Conservation (phyloP, 2,797 vertebrate genomes). For the Podarcis lilfordi region DNA sequence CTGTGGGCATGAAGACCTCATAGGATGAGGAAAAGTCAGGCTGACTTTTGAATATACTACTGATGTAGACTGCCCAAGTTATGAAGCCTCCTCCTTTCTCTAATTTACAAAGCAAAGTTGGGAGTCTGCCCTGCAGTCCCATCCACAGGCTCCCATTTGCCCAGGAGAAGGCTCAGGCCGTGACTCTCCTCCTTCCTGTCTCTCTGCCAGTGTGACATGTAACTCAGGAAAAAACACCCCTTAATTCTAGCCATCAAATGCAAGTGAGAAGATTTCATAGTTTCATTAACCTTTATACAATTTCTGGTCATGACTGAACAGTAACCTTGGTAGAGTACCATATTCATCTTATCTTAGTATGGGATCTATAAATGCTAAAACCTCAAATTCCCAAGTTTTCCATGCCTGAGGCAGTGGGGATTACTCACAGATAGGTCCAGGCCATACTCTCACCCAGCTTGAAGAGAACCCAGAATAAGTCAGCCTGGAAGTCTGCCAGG, state of each 20-base stretch:
- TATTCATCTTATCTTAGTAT: background rate
- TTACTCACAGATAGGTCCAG: too few relatives aligned
- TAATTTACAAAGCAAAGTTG: background rate
- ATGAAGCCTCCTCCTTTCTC: background rate
- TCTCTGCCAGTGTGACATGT: background rate
- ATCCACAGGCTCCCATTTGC: background rate
- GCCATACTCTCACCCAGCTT: background rate
- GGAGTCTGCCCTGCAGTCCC: background rate
- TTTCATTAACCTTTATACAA: background rate
- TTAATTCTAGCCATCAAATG: background rate
- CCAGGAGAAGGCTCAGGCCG: background rate
- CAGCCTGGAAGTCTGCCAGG: background rate
- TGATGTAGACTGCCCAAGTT: background rate
- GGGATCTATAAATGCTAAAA: background rate
- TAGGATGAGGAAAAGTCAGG: background rate
- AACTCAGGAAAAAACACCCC: background rate
- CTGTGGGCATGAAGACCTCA: background rate
- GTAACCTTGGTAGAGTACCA: background rate
- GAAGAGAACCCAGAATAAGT: background rate
- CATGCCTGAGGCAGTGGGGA: too few relatives aligned
- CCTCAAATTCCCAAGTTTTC: background rate
- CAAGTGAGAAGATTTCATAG: background rate
- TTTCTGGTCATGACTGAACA: background rate
- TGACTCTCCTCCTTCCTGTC: background rate
- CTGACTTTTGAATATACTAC: background rate